Conservation (phyloP, 2,797 vertebrate genomes). For the Aeoliscus strigatus region DNA sequence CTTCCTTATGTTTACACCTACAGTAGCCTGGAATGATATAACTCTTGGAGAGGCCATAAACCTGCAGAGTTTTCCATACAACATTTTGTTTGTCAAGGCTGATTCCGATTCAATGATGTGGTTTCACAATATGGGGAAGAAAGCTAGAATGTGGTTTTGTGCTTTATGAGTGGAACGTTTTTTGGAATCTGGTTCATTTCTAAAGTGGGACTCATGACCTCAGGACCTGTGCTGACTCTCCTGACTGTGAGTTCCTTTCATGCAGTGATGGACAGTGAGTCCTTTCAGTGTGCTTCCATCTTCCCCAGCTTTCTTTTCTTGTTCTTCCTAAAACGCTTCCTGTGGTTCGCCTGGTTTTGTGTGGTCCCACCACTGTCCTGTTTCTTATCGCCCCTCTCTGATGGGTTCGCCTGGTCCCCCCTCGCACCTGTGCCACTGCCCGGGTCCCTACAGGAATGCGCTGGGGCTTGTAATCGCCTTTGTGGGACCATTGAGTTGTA, state of each 20-base stretch:
- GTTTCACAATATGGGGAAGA: too few species aligned
- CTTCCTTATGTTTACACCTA: too few species aligned
- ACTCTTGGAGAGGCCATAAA: too few species aligned
- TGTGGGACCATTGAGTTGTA: conserved; percentile 96
- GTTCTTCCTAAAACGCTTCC: conserved; percentile 64
- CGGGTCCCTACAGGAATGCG: conserved; percentile 97
- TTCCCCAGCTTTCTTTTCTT: conserved; percentile 58
- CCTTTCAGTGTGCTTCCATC: conserved; percentile 49
- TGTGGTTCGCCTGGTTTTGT: conserved; percentile 84
- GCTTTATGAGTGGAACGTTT: too few species aligned
- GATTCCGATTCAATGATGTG: too few species aligned
- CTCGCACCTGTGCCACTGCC: conserved; percentile 95
- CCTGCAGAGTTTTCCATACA: too few species aligned
- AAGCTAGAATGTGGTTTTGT: too few species aligned
- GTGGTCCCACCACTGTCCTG: conserved; percentile 86
- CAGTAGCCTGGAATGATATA: too few species aligned
- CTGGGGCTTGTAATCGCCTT: conserved; percentile 99
- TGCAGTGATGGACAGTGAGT: conserved; percentile 50
- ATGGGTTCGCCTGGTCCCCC: conserved; percentile 81
- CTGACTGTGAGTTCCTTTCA: conserved; percentile 22
- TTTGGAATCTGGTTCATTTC: not conserved
- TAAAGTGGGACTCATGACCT: conserved; percentile 20
- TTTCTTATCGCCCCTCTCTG: conserved; percentile 85
- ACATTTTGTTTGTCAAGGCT: not conserved
- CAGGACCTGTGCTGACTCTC: not conserved